These are phyloP conservation scores for Noctua janthe DNA, from an alignment of 2,888 invertebrate species.

Conservation along the genomic window DNA sequence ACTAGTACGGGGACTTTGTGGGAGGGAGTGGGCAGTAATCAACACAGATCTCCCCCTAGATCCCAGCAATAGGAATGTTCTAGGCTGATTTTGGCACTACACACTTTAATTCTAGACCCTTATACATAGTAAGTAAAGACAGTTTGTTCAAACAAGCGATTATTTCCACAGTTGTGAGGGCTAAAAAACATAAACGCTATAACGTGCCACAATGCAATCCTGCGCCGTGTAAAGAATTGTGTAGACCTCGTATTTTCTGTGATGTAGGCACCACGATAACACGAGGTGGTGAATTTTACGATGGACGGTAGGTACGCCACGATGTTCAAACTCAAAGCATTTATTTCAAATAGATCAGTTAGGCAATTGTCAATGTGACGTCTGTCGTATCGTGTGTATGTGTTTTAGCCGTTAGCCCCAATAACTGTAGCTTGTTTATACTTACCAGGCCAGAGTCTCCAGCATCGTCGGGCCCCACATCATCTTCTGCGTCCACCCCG, in stretches of 20 bases:
- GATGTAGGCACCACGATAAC: background rate
- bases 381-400: background rate
- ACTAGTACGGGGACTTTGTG: background rate
- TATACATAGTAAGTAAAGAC: background rate
- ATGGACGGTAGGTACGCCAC: background rate
- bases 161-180: background rate
- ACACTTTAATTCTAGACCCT: background rate
- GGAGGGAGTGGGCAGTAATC: background rate
- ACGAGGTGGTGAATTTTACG: background rate
- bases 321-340: background rate
- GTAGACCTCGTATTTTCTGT: background rate
- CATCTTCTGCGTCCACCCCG: slow-evolving; percentile 92
- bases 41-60: background rate
- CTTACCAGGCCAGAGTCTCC: slow-evolving; percentile 85
- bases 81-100: background rate
- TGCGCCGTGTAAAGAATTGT: background rate
- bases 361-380: background rate
- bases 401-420: background rate
- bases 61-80: background rate
- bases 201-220: background rate
- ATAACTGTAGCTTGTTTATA: background rate
- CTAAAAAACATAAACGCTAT: background rate
- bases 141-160: background rate
- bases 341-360: background rate
- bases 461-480: slow-evolving; percentile 88